Base-by-base conservation (phyloP, 2,113 vertebrate genomes). In the Tragulus kanchil region DNA sequence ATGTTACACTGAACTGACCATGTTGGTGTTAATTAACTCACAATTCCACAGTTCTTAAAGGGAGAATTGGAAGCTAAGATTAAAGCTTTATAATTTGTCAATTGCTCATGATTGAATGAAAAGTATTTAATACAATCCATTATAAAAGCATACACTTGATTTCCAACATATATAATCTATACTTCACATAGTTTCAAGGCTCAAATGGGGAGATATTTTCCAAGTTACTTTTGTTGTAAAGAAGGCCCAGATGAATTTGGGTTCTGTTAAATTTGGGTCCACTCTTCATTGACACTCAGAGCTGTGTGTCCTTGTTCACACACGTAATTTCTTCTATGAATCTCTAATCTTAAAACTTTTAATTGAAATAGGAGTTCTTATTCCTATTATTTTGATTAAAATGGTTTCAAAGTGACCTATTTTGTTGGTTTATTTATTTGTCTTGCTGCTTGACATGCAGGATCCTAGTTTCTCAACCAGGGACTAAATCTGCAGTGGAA, bases 61-160 rank as follows among this genome's bases (percentile, higher is more conserved):
- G 6, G 17, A 69, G 36, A 82, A 54, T 19, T n/a, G 45, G 36
- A 3, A 28, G 84, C 69, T 36, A 67, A 67, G 69, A 95, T 48
- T 17, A 95, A 96, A 78, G 77, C 82, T 50, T 77, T n/a, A 10
- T 77, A 21, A 84, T 69, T 48, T 87, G 90, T 73, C 90, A 62
- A 42, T 97, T 91, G 64, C 25, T 95, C 45, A 3, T 26, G 73
- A 95, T 58, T 85, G 92, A 96, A 85, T 59, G 62, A 84, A 93
- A 86, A 71, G 45, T 28, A 54, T 56, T 88, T 45, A 12, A 31
- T 85, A 26, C 15, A 62, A 73, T 97, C 87, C 65, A 90, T 96
- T 50, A 52, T 31, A 77, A 89, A 90, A 69, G 9, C 77, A 65
- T 21, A 8, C 23, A 28, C 54, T 88, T 90, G 56, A 95, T 95